A percentile compares a stretch with the other conserved stretches of the same genome.
Evolutionary conservation across 2,797 vertebrate genomes (phyloP).

Genomic region (Argya squamiceps): DNA sequence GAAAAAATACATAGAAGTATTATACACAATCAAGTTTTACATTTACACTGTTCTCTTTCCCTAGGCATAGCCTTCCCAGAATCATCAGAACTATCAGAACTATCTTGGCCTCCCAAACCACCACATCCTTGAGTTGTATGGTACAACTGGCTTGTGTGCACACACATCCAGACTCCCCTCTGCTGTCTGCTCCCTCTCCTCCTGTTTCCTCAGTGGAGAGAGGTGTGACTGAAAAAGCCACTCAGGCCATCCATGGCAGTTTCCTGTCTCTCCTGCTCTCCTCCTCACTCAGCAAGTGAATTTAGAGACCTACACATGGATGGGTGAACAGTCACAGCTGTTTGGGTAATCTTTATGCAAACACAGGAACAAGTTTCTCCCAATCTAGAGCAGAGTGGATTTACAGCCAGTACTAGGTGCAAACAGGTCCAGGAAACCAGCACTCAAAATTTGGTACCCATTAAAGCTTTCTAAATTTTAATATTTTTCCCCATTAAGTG

Average conservation of each 20-base stretch:
- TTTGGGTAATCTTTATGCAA: background rate
- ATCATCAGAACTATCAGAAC: background rate
- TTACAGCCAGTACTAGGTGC: background rate
- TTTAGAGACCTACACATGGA: background rate
- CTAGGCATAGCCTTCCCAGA: background rate
- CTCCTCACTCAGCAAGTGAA: background rate
- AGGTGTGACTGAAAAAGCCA: background rate
- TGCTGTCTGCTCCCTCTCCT: background rate
- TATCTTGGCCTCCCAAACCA: background rate
- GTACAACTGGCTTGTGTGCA: background rate
- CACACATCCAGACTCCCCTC: background rate
- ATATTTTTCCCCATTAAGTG: background rate
- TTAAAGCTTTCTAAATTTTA: background rate
- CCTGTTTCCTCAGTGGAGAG: background rate
- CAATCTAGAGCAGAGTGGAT: background rate
- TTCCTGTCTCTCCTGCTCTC: background rate
- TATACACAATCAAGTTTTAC: background rate
- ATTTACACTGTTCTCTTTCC: background rate
- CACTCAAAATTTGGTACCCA: background rate
- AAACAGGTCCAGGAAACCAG: background rate
- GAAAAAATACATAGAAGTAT: background rate
- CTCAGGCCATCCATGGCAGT: background rate
- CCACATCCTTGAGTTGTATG: background rate
- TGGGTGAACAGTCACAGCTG: background rate
- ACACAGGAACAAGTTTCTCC: background rate